phyloP scores from a whole-genome alignment of 2,113 vertebrate species.

The Ochotona curzoniae region DNA sequence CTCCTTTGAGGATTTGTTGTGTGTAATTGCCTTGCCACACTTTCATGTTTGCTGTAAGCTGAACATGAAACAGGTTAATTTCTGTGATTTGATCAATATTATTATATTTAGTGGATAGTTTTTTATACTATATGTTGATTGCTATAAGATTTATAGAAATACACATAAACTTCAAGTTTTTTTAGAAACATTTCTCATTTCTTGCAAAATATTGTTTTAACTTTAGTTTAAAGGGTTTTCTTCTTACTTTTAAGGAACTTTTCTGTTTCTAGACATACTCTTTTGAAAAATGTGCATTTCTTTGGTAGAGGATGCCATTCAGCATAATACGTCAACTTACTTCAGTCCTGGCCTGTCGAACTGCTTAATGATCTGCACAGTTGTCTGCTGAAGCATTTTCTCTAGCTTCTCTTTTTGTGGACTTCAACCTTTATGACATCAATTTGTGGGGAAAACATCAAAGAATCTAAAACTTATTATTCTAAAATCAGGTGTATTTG shows the following conservation, averaged over 20 bases:
- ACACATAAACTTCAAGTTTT: not conserved
- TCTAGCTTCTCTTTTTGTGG: not conserved
- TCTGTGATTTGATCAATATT: not conserved
- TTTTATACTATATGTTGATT: not conserved
- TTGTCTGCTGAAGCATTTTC: not conserved
- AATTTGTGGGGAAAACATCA: not conserved
- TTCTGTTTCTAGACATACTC: constrained; percentile 16
- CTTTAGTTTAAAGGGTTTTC: not conserved
- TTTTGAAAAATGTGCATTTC: constrained; percentile 12
- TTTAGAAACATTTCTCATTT: not conserved
- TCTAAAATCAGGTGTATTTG: not conserved
- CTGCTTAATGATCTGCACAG: not conserved
- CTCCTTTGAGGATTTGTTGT: not conserved
- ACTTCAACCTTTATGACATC: not conserved
- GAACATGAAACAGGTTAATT: not conserved
- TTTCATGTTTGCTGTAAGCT: not conserved
- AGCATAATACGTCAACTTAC: not conserved
- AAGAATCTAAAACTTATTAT: not conserved
- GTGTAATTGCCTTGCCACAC: not conserved
- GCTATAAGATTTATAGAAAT: not conserved
- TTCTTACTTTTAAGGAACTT: constrained; percentile 38
- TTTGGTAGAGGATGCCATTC: not conserved
- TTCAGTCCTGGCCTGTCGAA: not conserved
- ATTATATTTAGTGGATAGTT: not conserved
- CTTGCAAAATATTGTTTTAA: not conserved